Evolutionary conservation across 92 coral and sea anemone species (phyloP).

Genomic region (Phenganax stokvisi): DNA sequence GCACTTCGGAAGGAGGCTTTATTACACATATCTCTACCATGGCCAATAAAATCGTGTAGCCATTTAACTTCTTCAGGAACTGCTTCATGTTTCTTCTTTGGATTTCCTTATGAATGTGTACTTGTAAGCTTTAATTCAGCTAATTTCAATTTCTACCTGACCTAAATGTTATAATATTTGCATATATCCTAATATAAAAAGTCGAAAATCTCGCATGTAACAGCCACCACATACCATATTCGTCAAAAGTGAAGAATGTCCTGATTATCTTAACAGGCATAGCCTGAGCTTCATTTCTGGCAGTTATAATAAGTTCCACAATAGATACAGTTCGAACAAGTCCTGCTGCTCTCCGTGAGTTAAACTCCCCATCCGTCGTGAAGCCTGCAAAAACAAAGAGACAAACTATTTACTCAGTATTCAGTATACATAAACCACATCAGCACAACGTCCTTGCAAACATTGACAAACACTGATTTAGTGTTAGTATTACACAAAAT

Average conservation of each 20-base stretch:
- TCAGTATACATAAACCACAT: no score
- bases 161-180: background rate
- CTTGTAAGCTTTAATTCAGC: background rate
- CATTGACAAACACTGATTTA: no score
- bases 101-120: slow-evolving; percentile 36
- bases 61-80: slow-evolving; percentile 49
- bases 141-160: background rate
- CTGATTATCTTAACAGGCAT: background rate
- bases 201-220: background rate
- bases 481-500: background rate
- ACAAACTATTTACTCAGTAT: background rate
- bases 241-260: background rate
- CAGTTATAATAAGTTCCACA: background rate
- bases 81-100: slow-evolving; percentile 39
- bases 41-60: slow-evolving; percentile 38
- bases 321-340: background rate
- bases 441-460: no score
- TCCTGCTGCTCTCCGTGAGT: background rate
- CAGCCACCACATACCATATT: background rate
- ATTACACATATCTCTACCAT: no score
- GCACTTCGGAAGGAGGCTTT: no score
- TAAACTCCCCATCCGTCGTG: background rate
- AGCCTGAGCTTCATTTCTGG: background rate
- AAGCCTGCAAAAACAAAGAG: background rate
- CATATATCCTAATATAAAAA: background rate